phyloP scores from a whole-genome alignment of 2,113 vertebrate genomes.

The Carassius carassius region DNA sequence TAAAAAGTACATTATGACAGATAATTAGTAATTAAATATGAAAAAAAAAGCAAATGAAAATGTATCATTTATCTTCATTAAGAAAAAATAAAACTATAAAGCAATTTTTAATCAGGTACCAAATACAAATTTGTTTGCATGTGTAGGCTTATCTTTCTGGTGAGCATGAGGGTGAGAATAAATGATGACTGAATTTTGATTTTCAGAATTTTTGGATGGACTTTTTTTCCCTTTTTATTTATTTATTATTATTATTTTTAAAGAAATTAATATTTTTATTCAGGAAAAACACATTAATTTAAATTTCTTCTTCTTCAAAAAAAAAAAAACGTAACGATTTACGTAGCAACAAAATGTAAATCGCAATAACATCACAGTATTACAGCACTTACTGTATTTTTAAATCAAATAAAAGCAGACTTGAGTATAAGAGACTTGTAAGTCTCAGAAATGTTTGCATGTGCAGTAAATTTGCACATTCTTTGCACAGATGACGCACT shows the following conservation, averaged over 20 bases:
- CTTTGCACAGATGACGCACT: neutral
- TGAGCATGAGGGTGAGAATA: too few species aligned
- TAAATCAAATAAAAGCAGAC: neutral
- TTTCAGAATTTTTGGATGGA: too few species aligned
- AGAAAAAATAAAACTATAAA: neutral
- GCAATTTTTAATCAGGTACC: neutral
- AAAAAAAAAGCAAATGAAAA: too few species aligned
- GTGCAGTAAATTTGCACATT: neutral
- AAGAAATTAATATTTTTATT: too few species aligned
- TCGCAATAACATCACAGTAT: neutral
- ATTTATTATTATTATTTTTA: too few species aligned
- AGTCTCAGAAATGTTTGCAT: neutral
- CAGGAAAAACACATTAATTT: too few species aligned
- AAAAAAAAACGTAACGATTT: neutral
- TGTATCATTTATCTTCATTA: too few species aligned
- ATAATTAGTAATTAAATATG: too few species aligned
- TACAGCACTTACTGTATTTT: neutral
- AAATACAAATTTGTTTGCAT: neutral
- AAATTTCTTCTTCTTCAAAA: neutral
- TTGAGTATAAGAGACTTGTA: neutral
- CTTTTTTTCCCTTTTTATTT: too few species aligned
- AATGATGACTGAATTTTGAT: too few species aligned
- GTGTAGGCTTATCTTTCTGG: too few species aligned
- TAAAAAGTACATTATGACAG: too few species aligned
- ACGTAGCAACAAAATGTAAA: neutral